Conservation (phyloP, 2,113 vertebrate genomes). For the Tricholaema leucomelas region DNA sequence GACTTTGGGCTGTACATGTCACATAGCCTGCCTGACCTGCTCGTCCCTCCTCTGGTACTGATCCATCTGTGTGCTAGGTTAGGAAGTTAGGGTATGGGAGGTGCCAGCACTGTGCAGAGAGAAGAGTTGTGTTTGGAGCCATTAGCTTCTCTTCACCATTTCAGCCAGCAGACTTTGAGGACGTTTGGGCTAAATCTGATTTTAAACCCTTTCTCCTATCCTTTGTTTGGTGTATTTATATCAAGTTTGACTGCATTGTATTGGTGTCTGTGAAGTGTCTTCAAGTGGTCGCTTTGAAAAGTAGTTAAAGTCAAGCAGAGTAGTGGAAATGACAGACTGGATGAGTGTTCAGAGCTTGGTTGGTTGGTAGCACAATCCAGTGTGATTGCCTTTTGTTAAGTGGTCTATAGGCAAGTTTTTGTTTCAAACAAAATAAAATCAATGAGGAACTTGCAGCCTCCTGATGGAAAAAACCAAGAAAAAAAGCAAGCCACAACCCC, state of each 20-base stretch:
- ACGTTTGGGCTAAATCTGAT: not conserved
- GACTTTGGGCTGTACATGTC: not conserved
- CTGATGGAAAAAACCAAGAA: not conserved
- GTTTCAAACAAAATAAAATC: not conserved
- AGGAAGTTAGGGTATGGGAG: not conserved
- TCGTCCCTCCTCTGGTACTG: not conserved
- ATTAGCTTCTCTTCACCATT: not conserved
- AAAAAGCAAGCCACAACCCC: too few relatives aligned
- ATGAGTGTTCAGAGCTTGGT: not conserved
- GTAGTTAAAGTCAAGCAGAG: not conserved
- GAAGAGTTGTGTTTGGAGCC: not conserved
- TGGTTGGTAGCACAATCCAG: not conserved
- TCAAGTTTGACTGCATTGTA: not conserved
- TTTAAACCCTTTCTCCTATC: not conserved
- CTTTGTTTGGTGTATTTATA: not conserved
- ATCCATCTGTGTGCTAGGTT: not conserved
- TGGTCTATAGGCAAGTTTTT: not conserved
- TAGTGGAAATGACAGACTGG: not conserved
- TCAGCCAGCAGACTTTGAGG: not conserved
- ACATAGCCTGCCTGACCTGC: not conserved
- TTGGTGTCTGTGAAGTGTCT: not conserved
- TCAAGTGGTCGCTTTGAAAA: not conserved
- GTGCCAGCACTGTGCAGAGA: not conserved
- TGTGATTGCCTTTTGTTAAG: not conserved
- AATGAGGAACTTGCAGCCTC: not conserved